Percentiles rank a stretch among this genome's conserved stretches.
Evolutionary conservation across 35 echinoderm and acorn worm genomes (phyloP).

Genomic region (Eucidaris tribuloides): DNA sequence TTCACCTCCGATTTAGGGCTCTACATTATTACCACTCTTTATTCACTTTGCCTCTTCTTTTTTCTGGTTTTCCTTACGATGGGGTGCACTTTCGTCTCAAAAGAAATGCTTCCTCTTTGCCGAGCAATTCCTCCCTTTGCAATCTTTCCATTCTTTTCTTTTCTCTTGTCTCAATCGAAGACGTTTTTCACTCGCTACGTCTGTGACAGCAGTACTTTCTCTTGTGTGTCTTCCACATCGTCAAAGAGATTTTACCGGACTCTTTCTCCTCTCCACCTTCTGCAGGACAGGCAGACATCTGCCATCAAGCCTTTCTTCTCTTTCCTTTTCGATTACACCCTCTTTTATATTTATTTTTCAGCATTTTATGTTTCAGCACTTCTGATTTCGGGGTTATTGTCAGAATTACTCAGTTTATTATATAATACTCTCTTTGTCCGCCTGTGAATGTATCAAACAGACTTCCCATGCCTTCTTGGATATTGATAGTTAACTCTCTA

Average conservation of each 20-base stretch:
- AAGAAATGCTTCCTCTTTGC: neutral
- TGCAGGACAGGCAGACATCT: neutral
- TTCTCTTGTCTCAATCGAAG: neutral
- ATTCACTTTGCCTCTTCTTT: neutral
- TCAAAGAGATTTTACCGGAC: conserved; percentile 12
- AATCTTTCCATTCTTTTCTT: neutral
- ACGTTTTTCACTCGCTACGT: neutral
- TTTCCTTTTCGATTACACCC: conserved; percentile 10
- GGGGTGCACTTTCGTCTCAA: neutral
- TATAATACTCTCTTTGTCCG: conserved; percentile 22
- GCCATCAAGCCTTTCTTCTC: conserved; percentile 11
- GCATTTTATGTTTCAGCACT: conserved; percentile 39
- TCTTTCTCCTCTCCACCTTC: neutral
- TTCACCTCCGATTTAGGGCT: too few species aligned
- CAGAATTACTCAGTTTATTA: conserved; percentile 24
- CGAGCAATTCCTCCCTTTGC: neutral
- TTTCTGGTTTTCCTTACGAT: neutral
- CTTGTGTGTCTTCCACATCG: conserved; percentile 28
- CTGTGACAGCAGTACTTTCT: neutral
- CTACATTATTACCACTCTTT: too few species aligned
- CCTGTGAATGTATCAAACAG: neutral
- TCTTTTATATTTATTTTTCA: conserved; percentile 21
- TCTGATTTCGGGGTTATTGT: conserved; percentile 48
- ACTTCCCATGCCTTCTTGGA: neutral
- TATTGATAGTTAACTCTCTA: too few species aligned